Conservation (phyloP, 2,888 invertebrate genomes). For the Disparrhopalites patrizii region DNA sequence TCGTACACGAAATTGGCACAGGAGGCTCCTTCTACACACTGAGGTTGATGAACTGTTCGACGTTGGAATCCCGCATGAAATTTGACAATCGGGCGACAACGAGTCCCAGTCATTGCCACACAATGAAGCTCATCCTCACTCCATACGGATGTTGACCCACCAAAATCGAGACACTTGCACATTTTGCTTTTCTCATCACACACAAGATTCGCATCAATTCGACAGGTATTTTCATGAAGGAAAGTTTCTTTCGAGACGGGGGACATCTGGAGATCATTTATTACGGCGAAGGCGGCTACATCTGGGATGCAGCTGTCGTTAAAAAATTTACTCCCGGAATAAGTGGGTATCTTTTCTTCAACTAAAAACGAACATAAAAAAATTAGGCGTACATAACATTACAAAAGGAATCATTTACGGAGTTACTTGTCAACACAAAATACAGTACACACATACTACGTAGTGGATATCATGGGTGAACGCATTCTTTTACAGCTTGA, state of each 20-base stretch:
- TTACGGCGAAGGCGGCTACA: not conserved
- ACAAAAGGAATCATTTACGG: no score
- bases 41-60: not conserved
- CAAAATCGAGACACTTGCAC: conserved; percentile 9
- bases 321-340: not conserved
- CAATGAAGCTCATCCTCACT: not conserved
- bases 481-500: no score
- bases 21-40: conserved; percentile 1
- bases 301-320: not conserved
- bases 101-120: not conserved
- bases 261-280: not conserved
- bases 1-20: conserved; percentile 17
- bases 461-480: no score
- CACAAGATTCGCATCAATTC: not conserved
- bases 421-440: no score
- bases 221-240: not conserved
- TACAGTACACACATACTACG: no score
- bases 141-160: not conserved
- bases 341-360: not conserved
- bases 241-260: not conserved
- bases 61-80: not conserved
- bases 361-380: conserved; percentile 4
- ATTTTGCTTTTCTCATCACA: not conserved
- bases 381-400: no score
- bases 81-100: not conserved